Evolutionary conservation across 2,888 invertebrate genomes (phyloP).

Genomic region (Lacanobia wlatinum): DNA sequence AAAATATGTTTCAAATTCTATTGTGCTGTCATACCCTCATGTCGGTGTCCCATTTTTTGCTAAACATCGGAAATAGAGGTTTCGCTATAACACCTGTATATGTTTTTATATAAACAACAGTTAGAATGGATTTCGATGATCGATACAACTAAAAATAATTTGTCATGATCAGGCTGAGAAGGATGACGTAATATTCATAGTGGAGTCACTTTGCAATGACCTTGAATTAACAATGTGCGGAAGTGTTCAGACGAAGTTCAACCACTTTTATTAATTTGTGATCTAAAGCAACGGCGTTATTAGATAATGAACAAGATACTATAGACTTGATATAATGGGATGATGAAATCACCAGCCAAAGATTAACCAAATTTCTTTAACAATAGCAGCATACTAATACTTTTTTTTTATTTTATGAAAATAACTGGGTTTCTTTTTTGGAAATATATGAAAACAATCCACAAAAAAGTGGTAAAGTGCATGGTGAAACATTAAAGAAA

Average conservation of each 20-base stretch:
- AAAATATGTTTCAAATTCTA: slow-evolving; percentile 34
- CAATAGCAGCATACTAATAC: too few species aligned
- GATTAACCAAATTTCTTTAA: too few species aligned
- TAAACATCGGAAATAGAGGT: slow-evolving; percentile 30
- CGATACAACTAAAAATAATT: slow-evolving; percentile 55
- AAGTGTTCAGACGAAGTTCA: slow-evolving; percentile 51
- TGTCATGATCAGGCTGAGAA: slow-evolving; percentile 51
- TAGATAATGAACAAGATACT: slow-evolving; percentile 1
- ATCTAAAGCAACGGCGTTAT: slow-evolving; percentile 11
- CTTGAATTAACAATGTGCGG: slow-evolving; percentile 58
- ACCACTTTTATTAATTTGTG: slow-evolving; percentile 40
- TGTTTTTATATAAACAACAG: slow-evolving; percentile 53
- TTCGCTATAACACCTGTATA: slow-evolving; percentile 55
- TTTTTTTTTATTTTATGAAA: too few species aligned
- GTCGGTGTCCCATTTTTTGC: slow-evolving; percentile 56
- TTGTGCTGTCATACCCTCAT: slow-evolving; percentile 15
- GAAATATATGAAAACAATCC: too few species aligned
- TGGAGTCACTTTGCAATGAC: slow-evolving; percentile 57
- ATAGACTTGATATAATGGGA: neutral
- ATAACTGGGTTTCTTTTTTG: too few species aligned
- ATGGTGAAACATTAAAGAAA: neutral
- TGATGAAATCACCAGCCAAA: neutral
- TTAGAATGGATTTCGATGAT: slow-evolving; percentile 55
- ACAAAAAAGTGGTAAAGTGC: neutral
- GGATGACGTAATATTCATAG: slow-evolving; percentile 55